Conservation (phyloP, 2,797 vertebrate genomes). For the Serranus cabrilla region DNA sequence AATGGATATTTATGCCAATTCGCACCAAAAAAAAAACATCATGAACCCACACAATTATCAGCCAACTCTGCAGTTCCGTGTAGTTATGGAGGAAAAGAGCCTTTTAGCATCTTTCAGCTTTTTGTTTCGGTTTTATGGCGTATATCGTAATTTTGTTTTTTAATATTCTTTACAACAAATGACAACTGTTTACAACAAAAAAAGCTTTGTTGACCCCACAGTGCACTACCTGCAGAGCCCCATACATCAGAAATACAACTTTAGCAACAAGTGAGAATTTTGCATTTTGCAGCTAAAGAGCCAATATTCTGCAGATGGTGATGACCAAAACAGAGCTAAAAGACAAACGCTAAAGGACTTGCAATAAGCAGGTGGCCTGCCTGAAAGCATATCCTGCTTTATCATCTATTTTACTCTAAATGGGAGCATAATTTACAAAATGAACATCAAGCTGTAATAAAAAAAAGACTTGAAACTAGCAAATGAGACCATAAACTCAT, state of each 20-base stretch:
- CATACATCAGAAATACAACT: neutral
- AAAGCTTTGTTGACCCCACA: too few species aligned
- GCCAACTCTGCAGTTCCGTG: neutral
- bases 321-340: neutral
- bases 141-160: too few species aligned
- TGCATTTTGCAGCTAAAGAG: neutral
- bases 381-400: too few species aligned
- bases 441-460: too few species aligned
- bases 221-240: neutral
- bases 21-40: neutral
- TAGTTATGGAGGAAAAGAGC: neutral
- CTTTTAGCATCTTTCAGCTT: too few species aligned
- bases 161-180: neutral
- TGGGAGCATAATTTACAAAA: too few species aligned
- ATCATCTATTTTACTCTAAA: too few species aligned
- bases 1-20: neutral
- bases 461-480: too few species aligned
- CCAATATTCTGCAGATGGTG: neutral
- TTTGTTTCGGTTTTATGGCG: too few species aligned
- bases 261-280: neutral
- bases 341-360: neutral
- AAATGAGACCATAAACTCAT: too few species aligned
- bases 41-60: neutral
- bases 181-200: neutral
- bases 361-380: neutral